Conservation (phyloP, 2,113 vertebrate genomes). For the Dolichallabes microphthalmus region DNA sequence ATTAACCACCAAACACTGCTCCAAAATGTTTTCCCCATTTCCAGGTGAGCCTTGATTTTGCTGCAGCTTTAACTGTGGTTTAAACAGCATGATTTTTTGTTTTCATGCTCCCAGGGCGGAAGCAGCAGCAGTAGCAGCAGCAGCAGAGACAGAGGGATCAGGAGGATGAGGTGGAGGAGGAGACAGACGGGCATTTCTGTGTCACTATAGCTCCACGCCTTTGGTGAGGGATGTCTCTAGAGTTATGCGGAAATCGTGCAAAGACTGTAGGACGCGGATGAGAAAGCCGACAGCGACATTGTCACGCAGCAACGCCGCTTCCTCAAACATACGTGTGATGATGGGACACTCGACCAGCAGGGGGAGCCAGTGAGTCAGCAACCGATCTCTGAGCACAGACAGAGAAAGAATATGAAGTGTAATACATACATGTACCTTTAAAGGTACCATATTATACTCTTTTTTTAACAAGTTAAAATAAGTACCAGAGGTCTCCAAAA, state of each 20-base stretch:
- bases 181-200: not conserved
- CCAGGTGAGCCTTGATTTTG: not conserved
- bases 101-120: not conserved
- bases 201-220: conserved; percentile 87
- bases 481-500: no score
- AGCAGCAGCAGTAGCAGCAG: conserved; percentile 11
- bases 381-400: conserved; percentile 78
- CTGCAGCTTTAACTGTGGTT: not conserved
- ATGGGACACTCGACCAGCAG: conserved; percentile 83
- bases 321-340: conserved; percentile 86
- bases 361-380: conserved; percentile 90
- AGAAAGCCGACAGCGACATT: conserved; percentile 83
- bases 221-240: conserved; percentile 91
- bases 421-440: not conserved
- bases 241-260: conserved; percentile 88
- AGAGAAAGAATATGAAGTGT: not conserved
- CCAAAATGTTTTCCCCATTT: not conserved
- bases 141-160: not conserved
- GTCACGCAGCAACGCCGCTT: conserved; percentile 86
- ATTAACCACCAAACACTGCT: not conserved
- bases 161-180: not conserved
- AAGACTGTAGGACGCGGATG: conserved; percentile 83
- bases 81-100: not conserved
- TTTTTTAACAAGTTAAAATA: no score
- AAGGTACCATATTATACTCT: no score